Evolutionary conservation across 2,797 vertebrate genomes (phyloP), one percentile per base, ranked within the genome.

Genomic region (Falco concolor): DNA sequence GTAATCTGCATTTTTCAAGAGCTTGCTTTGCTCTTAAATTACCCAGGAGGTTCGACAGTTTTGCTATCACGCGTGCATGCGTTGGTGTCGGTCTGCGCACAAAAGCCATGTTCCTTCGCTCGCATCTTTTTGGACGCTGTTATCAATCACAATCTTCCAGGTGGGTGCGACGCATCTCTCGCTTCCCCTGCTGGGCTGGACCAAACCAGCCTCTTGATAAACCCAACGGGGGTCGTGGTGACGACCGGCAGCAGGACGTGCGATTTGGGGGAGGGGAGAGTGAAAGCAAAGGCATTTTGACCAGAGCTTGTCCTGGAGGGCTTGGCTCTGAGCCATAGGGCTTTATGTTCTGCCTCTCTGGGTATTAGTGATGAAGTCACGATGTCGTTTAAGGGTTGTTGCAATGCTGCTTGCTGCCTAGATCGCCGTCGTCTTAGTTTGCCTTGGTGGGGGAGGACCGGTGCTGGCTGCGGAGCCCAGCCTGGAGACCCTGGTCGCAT

Each of bases 91-190:
- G 98, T 98, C 97, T 97, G 98, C 98, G 98, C 99, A 98, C 98
- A 97, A 99, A 99, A 99, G 99, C 99, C 99, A 99, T 98, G 98
- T 99, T 99, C 99, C 99, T 99, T 98, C 98, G 98, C 98, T 96
- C 97, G 68, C 75, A 53, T 84, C 73, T 65, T 13, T 8, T 30
- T 17, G 38, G 32, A 25, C 9, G 42, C 67, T 22, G 8, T 4
- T 42, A 13, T 14, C 5, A 32, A n/a, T 59, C n/a, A 18, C 36
- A 19, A 0, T 2, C 1, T 75, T 78, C 32, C 53, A 8, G 78
- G 57, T 54, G 49, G 27, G 2, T 13, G 0, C 5, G 20, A 3
- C 2, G 3, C 10, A 13, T 32, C 19, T 34, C 18, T 23, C 3
- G 0, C 38, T 77, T 27, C 10, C 6, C 0, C 0, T 2, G 9